phyloP scores from a whole-genome alignment of 2,797 vertebrate species.

The Mallotus villosus region DNA sequence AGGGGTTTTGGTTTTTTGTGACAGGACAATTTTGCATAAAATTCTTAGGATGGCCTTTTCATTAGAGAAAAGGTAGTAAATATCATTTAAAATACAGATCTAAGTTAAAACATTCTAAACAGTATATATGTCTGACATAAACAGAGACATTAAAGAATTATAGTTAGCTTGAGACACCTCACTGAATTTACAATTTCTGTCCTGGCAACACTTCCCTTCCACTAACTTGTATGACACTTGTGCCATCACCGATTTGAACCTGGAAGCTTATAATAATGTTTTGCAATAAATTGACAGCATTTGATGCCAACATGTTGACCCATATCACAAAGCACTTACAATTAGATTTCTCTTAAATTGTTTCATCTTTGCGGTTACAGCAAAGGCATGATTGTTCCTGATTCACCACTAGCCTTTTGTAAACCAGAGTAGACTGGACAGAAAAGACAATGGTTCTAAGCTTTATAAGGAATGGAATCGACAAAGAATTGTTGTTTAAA shows the following conservation, averaged over 20 bases:
- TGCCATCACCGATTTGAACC: conserved; percentile 10
- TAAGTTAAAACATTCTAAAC: conserved; percentile 53
- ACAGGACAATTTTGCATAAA: conserved; percentile 80
- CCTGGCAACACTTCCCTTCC: conserved; percentile 14
- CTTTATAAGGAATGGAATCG: no score
- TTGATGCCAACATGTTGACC: no score
- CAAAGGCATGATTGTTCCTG: no score
- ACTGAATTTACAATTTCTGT: neutral
- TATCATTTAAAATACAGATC: conserved; percentile 34
- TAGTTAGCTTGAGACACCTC: conserved; percentile 10
- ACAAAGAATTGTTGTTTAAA: no score
- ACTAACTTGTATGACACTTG: conserved; percentile 21
- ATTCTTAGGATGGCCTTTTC: conserved; percentile 41
- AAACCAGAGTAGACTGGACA: no score
- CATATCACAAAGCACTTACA: neutral
- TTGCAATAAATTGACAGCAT: neutral
- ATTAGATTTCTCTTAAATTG: conserved; percentile 12
- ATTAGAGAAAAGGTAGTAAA: conserved; percentile 74
- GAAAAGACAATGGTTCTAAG: no score
- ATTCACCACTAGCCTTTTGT: no score
- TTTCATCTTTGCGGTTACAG: no score
- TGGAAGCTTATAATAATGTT: conserved; percentile 51
- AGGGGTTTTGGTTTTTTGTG: conserved; percentile 75
- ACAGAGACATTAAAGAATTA: conserved; percentile 35
- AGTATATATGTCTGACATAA: conserved; percentile 31